A percentile compares a stretch with the other conserved stretches of the same genome.
Evolutionary conservation across 2,888 invertebrate genomes (phyloP).

Genomic region (Cephus rjabovi): DNA sequence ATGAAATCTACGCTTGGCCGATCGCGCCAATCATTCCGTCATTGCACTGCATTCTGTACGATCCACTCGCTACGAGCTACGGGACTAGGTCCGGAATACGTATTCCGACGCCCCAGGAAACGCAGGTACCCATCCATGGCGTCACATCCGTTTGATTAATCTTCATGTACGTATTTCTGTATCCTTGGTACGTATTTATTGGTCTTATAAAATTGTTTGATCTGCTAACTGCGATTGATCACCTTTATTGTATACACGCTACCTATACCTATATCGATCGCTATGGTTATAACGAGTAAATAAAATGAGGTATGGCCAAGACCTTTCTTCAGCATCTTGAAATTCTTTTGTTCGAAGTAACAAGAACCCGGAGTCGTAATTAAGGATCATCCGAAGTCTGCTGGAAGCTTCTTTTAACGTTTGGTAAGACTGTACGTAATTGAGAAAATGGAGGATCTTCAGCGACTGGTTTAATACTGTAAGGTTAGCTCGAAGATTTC

Average conservation of each 20-base stretch:
- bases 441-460: neutral
- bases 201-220: neutral
- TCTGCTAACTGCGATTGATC: neutral
- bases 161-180: neutral
- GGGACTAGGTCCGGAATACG: neutral
- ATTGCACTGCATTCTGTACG: neutral
- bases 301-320: neutral
- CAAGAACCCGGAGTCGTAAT: neutral
- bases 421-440: neutral
- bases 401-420: neutral
- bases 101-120: neutral
- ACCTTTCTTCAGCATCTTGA: neutral
- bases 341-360: neutral
- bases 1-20: conserved; percentile 12
- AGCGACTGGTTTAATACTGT: neutral
- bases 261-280: conserved; percentile 15
- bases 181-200: neutral
- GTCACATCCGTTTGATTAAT: conserved; percentile 42
- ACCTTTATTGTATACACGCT: neutral
- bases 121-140: conserved; percentile 39
- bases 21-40: neutral
- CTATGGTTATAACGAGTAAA: neutral
- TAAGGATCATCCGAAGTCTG: neutral
- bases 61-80: neutral
- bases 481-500: neutral